A percentile compares a stretch with the other conserved stretches of the same genome.
These are phyloP conservation scores for human DNA, from an alignment of 2,113 vertebrate genomes.

Conservation along the genomic window GRCh38 chr1:22457501-22458000, in stretches of 20 bases:
- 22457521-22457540: not conserved
- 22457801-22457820: not conserved
- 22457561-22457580: not conserved
- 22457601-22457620: not conserved
- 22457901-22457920: not conserved
- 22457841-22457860: not conserved
- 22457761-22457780: not conserved
- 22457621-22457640: not conserved
- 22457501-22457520: not conserved
- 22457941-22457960: not conserved
- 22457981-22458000: not conserved
- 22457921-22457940: not conserved
- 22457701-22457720: no score
- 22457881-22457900: not conserved
- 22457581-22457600: not conserved
- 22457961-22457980: not conserved
- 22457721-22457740: not conserved
- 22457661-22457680: not conserved
- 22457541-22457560: not conserved
- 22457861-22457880: not conserved
- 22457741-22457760: not conserved
- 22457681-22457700: not conserved
- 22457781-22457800: not conserved
- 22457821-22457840: not conserved
- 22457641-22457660: not conserved